Evolutionary conservation across 2,113 vertebrate species (phyloP), one percentile per base, ranked within the genome.

Genomic region (Nycticebus coucang): DNA sequence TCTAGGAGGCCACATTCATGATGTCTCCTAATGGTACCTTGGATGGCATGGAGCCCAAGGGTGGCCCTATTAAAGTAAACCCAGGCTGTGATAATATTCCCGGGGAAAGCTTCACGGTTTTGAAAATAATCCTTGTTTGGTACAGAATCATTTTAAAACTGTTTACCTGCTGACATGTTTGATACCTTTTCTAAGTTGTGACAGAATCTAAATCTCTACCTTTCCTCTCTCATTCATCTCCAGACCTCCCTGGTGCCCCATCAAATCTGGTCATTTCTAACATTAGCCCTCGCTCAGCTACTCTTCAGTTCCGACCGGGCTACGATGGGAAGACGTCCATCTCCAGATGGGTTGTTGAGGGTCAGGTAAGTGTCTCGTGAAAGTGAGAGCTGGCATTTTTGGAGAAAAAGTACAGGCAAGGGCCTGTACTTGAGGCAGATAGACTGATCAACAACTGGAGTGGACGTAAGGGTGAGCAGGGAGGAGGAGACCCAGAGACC

Each of bases 221-320:
- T 88, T 28, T 82, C 74, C 87, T 0, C 93, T 88, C 37, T 86
- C 19, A 0, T 83, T 13, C 37, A 3, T 55, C 53, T 60, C 35
- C 30, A 99, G 99, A 99, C 78, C 99, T 99, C 93, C 99, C 99
- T 6, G 99, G 99, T 4, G 99, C 99, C 41, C 99, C 99, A 0
- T 99, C 99, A 82, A 99, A 99, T 95, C 98, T 99, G 68, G 99
- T 99, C 97, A 99, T 99, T 86, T 99, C 99, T 97, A 99, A 99
- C 98, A 99, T 99, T 97, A 99, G 99, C 97, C 99, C 99, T 74
- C 99, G 99, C 57, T 99, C 99, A 0, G 99, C 99, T 92, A 99
- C 98, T 0, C 98, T 99, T 2, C 98, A 99, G 37, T 99, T 99
- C 98, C 99, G 99, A 3, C 99, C 99, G 0, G 99, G 99, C 0